These are phyloP conservation scores for Eristalinus sepulchralis DNA, from an alignment of 2,888 invertebrate genomes.

Conservation along the genomic window DNA sequence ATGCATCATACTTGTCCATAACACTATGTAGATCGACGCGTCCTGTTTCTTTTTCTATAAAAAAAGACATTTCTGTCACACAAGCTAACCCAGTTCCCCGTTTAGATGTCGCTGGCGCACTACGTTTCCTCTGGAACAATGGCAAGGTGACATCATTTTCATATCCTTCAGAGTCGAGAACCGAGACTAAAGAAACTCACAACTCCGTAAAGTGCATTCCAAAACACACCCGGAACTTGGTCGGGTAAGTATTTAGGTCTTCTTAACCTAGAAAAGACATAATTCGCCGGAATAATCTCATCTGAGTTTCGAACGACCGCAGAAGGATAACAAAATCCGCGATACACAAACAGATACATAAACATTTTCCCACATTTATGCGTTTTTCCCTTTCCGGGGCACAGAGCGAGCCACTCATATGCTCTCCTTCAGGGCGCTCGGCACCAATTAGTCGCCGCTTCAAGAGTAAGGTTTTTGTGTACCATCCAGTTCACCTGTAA, in stretches of 20 bases:
- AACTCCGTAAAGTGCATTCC: neutral
- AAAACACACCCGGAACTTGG: neutral
- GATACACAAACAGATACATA: too few species aligned
- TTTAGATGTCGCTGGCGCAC: neutral
- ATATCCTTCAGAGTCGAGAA: neutral
- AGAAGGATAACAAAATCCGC: neutral
- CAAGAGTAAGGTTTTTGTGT: slow-evolving; percentile 50
- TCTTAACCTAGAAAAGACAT: neutral
- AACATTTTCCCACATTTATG: neutral
- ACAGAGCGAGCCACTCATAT: slow-evolving; percentile 1
- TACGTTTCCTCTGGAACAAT: neutral
- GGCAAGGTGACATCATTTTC: neutral
- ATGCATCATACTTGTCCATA: too few species aligned
- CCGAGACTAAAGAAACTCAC: neutral
- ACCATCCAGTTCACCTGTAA: slow-evolving; percentile 55
- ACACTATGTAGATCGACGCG: too few species aligned
- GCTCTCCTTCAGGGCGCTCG: slow-evolving; percentile 24
- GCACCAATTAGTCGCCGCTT: slow-evolving; percentile 61
- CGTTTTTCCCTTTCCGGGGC: neutral
- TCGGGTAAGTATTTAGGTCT: neutral
- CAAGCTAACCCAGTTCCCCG: neutral
- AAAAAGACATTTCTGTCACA: too few species aligned
- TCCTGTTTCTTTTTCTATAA: too few species aligned
- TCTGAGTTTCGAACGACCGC: neutral
- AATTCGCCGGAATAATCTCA: neutral